Percentiles rank a stretch among this genome's conserved stretches.
These are phyloP conservation scores for Aepyceros melampus DNA, from an alignment of 2,113 vertebrate genomes.

Conservation along the genomic window DNA sequence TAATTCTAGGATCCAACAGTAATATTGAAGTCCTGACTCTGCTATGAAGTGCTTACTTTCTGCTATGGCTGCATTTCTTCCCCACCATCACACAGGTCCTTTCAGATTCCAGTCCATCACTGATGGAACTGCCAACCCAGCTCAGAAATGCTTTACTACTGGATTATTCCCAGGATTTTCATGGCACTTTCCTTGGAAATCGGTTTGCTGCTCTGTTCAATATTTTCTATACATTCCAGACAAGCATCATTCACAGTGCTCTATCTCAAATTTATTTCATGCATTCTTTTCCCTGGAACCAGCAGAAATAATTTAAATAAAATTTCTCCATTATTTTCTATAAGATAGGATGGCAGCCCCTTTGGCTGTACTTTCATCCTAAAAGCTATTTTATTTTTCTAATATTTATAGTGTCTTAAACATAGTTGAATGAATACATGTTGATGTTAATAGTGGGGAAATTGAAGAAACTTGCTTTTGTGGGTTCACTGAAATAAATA, in stretches of 20 bases:
- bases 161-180: background rate
- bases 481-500: background rate
- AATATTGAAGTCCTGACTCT: background rate
- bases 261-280: background rate
- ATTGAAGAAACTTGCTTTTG: background rate
- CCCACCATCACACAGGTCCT: too few species aligned
- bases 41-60: background rate
- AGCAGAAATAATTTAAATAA: background rate
- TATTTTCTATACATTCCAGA: background rate
- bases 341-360: background rate
- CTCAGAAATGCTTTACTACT: background rate
- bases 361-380: background rate
- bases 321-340: background rate
- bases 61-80: too few species aligned
- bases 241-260: background rate
- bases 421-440: background rate
- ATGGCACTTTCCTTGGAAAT: too few species aligned
- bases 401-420: background rate
- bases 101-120: too few species aligned
- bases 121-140: too few species aligned
- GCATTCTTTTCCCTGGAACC: background rate
- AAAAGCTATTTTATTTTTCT: background rate
- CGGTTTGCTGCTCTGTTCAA: background rate
- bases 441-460: background rate
- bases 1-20: background rate